phyloP scores from a whole-genome alignment of 2,888 invertebrate genomes.

The Mallateleia sp. region DNA sequence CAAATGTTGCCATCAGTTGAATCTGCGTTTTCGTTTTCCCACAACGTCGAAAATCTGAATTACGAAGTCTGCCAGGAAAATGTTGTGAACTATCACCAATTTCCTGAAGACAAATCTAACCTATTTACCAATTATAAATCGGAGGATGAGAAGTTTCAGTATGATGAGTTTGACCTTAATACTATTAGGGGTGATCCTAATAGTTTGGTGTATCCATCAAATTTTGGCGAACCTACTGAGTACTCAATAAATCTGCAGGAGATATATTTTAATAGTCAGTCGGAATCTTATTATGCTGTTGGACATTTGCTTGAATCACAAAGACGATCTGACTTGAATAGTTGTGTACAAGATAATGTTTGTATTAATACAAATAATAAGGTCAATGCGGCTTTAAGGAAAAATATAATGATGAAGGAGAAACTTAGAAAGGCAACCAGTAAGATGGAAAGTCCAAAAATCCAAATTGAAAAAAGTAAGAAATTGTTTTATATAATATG shows the following conservation, averaged over 20 bases:
- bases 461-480: slow-evolving; percentile 77
- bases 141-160: slow-evolving; percentile 69
- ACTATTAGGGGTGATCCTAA: slow-evolving; percentile 88
- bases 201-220: slow-evolving; percentile 78
- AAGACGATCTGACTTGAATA: slow-evolving; percentile 35
- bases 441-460: slow-evolving; percentile 26
- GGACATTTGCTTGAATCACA: slow-evolving; percentile 87
- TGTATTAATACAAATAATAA: slow-evolving; percentile 86
- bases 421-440: slow-evolving; percentile 76
- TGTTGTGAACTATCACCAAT: slow-evolving; percentile 25
- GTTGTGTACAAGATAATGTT: slow-evolving; percentile 30
- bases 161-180: slow-evolving; percentile 88
- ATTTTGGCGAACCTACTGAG: slow-evolving; percentile 57
- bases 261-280: slow-evolving; percentile 70
- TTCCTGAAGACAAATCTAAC: slow-evolving; percentile 7
- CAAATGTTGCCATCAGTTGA: slow-evolving; percentile 85
- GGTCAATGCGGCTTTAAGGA: slow-evolving; percentile 89
- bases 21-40: slow-evolving; percentile 87
- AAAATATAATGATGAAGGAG: slow-evolving; percentile 83
- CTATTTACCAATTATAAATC: slow-evolving; percentile 7
- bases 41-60: slow-evolving; percentile 35
- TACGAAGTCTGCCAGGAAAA: slow-evolving; percentile 53
- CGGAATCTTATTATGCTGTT: slow-evolving; percentile 84
- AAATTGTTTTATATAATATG: not conserved
- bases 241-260: slow-evolving; percentile 66